Percentiles rank a stretch among this genome's conserved stretches.
These are phyloP conservation scores for Cephalopholis sonnerati DNA, from an alignment of 2,113 vertebrate species.

Conservation along the genomic window DNA sequence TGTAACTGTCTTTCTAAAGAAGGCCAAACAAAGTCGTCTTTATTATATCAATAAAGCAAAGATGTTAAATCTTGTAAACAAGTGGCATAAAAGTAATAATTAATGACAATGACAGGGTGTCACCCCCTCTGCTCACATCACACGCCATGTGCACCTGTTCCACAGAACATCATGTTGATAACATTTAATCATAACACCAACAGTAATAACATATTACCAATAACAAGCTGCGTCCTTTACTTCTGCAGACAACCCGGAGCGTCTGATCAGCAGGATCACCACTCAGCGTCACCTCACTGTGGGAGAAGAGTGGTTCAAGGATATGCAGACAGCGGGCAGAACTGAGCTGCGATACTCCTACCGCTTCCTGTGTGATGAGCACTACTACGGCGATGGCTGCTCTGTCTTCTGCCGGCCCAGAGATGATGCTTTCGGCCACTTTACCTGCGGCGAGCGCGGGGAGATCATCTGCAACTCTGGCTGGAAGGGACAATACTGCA, in stretches of 20 bases:
- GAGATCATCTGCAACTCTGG: constrained; percentile 97
- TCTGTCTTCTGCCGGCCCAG: constrained; percentile 96
- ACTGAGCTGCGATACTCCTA: constrained; percentile 98
- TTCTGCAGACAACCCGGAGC: constrained; percentile 91
- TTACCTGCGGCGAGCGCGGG: constrained; percentile 95
- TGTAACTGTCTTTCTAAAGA: neutral
- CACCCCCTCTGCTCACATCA: neutral
- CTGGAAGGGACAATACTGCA: constrained; percentile 98
- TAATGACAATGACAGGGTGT: neutral
- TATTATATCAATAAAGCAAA: neutral
- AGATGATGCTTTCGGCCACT: constrained; percentile 97
- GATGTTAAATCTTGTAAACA: neutral
- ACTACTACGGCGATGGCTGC: constrained; percentile 98
- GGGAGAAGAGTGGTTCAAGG: constrained; percentile 97
- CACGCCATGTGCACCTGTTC: neutral
- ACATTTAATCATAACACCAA: neutral
- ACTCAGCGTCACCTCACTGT: constrained; percentile 96
- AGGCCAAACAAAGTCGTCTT: neutral
- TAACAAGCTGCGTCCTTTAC: neutral
- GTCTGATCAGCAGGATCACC: constrained; percentile 94
- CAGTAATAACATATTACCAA: neutral
- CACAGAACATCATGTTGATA: neutral
- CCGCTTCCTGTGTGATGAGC: constrained; percentile 95
- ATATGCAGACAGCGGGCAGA: constrained; percentile 91
- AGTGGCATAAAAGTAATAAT: neutral